These are phyloP conservation scores for Ecliptopera silaceata DNA, from an alignment of 2,888 invertebrate species.

Conservation along the genomic window DNA sequence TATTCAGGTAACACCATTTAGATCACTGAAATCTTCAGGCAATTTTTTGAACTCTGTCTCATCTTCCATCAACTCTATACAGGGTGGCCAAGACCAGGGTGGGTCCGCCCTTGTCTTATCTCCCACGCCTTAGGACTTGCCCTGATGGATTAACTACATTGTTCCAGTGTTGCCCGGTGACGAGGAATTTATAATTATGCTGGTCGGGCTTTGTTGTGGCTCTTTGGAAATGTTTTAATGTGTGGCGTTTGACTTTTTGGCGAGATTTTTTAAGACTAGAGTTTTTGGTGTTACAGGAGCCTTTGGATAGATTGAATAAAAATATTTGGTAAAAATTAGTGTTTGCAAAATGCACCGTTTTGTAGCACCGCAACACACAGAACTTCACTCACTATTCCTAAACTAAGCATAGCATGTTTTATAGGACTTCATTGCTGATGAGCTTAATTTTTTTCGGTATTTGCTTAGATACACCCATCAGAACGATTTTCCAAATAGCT, in stretches of 20 bases:
- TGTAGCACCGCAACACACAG: too few relatives aligned
- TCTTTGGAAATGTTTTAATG: slow-evolving; percentile 30
- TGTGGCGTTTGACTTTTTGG: slow-evolving; percentile 27
- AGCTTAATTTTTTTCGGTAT: too few relatives aligned
- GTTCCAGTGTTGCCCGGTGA: slow-evolving; percentile 76
- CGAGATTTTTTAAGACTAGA: neutral
- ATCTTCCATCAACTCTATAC: slow-evolving; percentile 42
- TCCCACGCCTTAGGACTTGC: slow-evolving; percentile 76
- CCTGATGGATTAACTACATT: slow-evolving; percentile 83
- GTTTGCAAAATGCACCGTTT: too few relatives aligned
- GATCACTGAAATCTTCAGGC: neutral
- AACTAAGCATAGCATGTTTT: too few relatives aligned
- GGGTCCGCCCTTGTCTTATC: slow-evolving; percentile 79
- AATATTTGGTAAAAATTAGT: too few relatives aligned
- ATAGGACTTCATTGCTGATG: too few relatives aligned
- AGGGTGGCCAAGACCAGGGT: slow-evolving; percentile 73
- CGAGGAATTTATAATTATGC: slow-evolving; percentile 81
- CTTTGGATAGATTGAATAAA: too few relatives aligned
- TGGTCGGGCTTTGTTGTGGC: slow-evolving; percentile 54
- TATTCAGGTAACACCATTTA: neutral
- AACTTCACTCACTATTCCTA: too few relatives aligned
- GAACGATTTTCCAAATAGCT: too few relatives aligned
- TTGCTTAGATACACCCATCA: too few relatives aligned
- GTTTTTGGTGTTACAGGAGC: too few relatives aligned
- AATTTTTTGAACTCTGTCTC: neutral